These are phyloP conservation scores for Chamaetylas fuelleborni DNA, from an alignment of 2,113 vertebrate genomes.

Conservation along the genomic window DNA sequence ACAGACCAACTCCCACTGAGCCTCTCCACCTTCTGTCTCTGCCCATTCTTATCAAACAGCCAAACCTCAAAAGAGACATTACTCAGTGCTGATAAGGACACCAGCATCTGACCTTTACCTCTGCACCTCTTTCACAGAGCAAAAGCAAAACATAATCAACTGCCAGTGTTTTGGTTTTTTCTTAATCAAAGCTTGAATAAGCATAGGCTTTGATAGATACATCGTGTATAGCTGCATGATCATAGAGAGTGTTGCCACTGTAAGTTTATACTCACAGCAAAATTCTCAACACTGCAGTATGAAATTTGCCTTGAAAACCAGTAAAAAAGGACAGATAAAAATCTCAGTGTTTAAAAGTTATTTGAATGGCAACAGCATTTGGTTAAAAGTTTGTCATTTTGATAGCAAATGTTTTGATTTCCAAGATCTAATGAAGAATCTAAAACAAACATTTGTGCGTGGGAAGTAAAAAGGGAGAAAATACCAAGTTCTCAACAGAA, in stretches of 20 bases:
- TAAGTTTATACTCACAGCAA: background rate
- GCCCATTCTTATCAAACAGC: background rate
- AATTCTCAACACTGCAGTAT: background rate
- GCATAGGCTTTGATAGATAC: background rate
- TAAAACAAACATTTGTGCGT: background rate
- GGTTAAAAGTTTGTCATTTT: background rate
- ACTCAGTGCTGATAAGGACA: background rate
- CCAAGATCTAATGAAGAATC: background rate
- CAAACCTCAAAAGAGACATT: background rate
- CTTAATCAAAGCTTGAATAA: background rate
- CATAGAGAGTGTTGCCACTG: fast-evolving
- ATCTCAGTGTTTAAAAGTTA: background rate
- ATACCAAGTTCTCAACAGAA: background rate
- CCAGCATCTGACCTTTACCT: background rate
- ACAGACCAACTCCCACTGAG: background rate
- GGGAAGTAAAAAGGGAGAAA: background rate
- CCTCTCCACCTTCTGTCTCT: background rate
- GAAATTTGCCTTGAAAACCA: background rate
- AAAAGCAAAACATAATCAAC: background rate
- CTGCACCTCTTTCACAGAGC: background rate
- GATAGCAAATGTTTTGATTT: background rate
- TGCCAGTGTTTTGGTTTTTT: background rate
- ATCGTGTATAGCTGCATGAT: background rate
- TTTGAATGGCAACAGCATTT: background rate
- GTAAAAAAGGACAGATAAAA: background rate